Evolutionary conservation across 2,113 vertebrate species (phyloP).

Genomic region (Melanerpes formicivorus): DNA sequence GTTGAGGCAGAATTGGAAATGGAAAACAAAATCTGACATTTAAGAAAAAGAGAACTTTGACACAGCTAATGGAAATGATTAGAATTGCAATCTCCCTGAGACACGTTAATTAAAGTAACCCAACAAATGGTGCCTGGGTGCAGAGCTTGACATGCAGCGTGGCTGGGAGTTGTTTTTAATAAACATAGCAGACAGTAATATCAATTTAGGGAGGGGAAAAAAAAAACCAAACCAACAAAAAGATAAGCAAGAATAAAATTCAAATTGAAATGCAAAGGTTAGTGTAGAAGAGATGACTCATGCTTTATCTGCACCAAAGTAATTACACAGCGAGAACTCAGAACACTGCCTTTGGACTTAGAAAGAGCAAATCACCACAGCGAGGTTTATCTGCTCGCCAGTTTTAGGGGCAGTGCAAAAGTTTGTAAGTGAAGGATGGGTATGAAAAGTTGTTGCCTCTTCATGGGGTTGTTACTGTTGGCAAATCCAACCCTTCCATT

Average conservation of each 20-base stretch:
- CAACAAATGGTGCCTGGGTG: conserved; percentile 15
- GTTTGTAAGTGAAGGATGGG: conserved; percentile 22
- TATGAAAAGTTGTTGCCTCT: conserved; percentile 32
- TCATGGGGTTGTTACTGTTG: not conserved
- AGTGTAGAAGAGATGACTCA: conserved; percentile 59
- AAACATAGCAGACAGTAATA: conserved; percentile 61
- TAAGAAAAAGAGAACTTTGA: conserved; percentile 1
- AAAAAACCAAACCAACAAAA: not conserved
- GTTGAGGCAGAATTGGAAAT: not conserved
- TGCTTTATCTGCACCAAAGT: conserved; percentile 60
- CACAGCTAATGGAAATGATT: conserved; percentile 31
- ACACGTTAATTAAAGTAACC: conserved; percentile 50
- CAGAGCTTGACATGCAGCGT: conserved; percentile 30
- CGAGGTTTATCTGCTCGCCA: conserved; percentile 60
- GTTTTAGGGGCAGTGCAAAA: conserved; percentile 50
- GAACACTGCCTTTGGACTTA: conserved; percentile 49
- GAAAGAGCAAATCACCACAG: conserved; percentile 63
- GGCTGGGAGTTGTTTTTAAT: conserved; percentile 67
- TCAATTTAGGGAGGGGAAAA: conserved; percentile 17
- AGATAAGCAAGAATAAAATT: conserved; percentile 68
- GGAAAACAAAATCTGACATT: conserved; percentile 17
- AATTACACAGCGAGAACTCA: conserved; percentile 67
- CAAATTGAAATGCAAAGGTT: conserved; percentile 70
- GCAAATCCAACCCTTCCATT: no score
- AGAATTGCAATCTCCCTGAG: conserved; percentile 30